These are phyloP conservation scores for Phoxinus phoxinus DNA, from an alignment of 2,113 vertebrate genomes.

Conservation along the genomic window DNA sequence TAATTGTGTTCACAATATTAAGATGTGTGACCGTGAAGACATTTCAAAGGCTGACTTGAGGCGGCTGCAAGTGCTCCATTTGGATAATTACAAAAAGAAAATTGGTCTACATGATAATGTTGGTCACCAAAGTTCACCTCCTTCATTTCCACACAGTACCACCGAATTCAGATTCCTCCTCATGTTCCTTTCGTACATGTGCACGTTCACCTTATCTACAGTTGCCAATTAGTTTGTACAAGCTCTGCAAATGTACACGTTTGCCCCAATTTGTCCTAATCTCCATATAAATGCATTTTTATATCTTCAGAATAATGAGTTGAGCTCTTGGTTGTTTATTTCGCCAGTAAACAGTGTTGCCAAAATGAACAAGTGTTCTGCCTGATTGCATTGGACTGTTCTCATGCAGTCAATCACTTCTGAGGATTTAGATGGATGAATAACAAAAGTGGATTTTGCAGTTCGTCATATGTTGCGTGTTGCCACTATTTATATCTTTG, in stretches of 20 bases:
- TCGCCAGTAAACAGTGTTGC: conserved; percentile 12
- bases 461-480: background rate
- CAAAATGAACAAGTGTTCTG: conserved; percentile 28
- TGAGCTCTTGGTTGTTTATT: conserved; percentile 21
- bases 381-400: conserved; percentile 21
- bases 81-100: conserved; percentile 59
- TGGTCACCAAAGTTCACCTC: conserved; percentile 34
- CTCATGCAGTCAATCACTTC: background rate
- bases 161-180: conserved; percentile 38
- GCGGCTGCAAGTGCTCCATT: conserved; percentile 48
- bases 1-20: conserved; percentile 56
- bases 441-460: background rate
- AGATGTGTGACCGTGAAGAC: conserved; percentile 52
- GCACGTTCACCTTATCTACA: background rate
- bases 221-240: background rate
- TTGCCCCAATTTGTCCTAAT: conserved; percentile 23
- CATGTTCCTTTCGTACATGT: conserved; percentile 3
- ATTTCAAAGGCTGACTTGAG: conserved; percentile 51
- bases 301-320: background rate
- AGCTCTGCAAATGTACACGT: conserved; percentile 20
- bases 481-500: background rate
- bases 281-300: conserved; percentile 35
- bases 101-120: conserved; percentile 37
- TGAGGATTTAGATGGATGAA: conserved; percentile 2
- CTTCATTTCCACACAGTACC: background rate